These are phyloP conservation scores for Emys orbicularis DNA, from an alignment of 2,797 vertebrate genomes.

Conservation along the genomic window DNA sequence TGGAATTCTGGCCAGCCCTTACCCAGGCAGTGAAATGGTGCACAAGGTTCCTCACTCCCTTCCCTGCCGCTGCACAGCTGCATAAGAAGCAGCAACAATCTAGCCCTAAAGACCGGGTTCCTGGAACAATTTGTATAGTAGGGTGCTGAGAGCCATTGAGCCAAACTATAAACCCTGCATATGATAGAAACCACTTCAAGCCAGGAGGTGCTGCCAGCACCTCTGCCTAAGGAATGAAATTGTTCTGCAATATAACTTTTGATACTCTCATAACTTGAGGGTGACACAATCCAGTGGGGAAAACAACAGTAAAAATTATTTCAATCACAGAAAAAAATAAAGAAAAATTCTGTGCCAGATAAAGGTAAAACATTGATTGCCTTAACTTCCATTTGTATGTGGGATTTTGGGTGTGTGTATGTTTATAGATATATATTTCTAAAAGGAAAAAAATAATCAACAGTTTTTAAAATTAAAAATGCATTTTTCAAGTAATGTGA, in stretches of 20 bases:
- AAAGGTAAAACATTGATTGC: not conserved
- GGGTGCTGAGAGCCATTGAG: no score
- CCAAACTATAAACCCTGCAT: no score
- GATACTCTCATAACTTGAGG: fast-evolving
- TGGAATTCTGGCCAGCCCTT: not conserved
- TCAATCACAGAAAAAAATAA: not conserved
- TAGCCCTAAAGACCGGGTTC: not conserved
- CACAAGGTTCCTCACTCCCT: not conserved
- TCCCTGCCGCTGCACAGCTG: not conserved
- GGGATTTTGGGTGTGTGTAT: no score
- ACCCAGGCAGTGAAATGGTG: not conserved
- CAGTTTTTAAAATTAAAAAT: not conserved
- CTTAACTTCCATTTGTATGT: not conserved
- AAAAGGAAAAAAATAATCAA: not conserved
- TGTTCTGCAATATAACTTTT: not conserved
- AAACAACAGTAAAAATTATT: not conserved
- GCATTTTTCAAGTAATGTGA: not conserved
- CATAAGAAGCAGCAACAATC: not conserved
- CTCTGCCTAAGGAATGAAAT: not conserved
- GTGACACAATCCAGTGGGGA: not conserved
- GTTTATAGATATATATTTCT: not conserved
- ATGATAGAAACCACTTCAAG: no score
- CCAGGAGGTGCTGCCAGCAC: no score
- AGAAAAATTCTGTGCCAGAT: not conserved
- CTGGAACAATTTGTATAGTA: no score